Percentiles rank a stretch among this genome's conserved stretches.
Conservation (phyloP, 1,140 invertebrate genomes). For the roundworm (Caenorhabditis elegans) region DNA sequence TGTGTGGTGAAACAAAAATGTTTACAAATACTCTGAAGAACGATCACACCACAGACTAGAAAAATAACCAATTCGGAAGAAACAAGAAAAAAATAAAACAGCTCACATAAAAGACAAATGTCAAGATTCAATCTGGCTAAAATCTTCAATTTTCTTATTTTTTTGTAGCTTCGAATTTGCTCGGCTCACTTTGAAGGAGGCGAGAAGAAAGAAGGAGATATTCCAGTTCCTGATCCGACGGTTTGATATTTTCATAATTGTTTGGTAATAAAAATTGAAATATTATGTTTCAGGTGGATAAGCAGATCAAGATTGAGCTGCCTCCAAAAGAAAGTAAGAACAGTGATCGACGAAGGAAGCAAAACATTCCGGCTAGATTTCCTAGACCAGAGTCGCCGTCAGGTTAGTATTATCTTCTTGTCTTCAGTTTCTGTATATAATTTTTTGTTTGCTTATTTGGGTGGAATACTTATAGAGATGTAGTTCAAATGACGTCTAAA, state of each 20-base stretch:
- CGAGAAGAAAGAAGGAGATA: constrained; percentile 67
- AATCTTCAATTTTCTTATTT: neutral
- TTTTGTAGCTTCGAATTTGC: constrained; percentile 67
- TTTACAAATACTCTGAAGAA: neutral
- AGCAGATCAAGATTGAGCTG: constrained; percentile 63
- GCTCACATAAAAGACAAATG: neutral
- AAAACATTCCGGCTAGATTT: constrained; percentile 29
- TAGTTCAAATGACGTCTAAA: no score
- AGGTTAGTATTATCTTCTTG: neutral
- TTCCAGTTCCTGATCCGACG: constrained; percentile 67
- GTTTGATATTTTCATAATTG: constrained; percentile 39
- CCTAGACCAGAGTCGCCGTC: neutral
- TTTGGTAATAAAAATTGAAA: neutral
- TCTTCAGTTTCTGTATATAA: no score
- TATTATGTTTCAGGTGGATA: constrained; percentile 59
- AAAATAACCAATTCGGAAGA: neutral
- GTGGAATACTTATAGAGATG: no score
- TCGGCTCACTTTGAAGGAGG: constrained; percentile 67
- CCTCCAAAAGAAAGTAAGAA: constrained; percentile 65
- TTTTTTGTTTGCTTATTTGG: no score
- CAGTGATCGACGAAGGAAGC: constrained; percentile 48
- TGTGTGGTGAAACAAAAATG: neutral
- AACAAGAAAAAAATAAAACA: neutral
- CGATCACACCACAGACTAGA: neutral
- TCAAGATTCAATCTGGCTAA: neutral